Percentiles rank a stretch among this genome's conserved stretches.
These are phyloP conservation scores for Tetrapedia diversipes DNA, from an alignment of 2,888 invertebrate species.

Conservation along the genomic window DNA sequence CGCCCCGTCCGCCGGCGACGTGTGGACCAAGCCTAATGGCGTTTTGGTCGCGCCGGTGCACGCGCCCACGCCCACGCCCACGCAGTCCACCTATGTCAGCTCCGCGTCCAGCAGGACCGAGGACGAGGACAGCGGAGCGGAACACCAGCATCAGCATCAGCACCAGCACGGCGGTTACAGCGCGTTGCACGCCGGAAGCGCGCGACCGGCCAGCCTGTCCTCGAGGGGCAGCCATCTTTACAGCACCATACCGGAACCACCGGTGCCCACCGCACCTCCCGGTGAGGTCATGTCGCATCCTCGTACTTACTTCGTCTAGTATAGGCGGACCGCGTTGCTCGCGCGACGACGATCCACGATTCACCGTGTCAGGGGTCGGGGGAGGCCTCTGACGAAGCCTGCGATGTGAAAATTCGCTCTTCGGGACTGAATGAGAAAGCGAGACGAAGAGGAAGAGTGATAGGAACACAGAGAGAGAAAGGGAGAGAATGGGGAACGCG, in stretches of 20 bases:
- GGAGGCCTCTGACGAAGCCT: conserved; percentile 18
- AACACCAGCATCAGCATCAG: conserved; percentile 84
- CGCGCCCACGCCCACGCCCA: conserved; percentile 86
- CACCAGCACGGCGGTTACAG: conserved; percentile 84
- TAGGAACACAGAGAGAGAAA: background rate
- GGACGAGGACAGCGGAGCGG: conserved; percentile 86
- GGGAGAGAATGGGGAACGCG: background rate
- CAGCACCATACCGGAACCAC: conserved; percentile 81
- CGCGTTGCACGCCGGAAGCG: conserved; percentile 74
- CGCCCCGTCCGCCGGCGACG: conserved; percentile 88
- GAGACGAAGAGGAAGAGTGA: background rate
- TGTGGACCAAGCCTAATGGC: conserved; percentile 86
- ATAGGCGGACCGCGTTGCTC: conserved; percentile 43
- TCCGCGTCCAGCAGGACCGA: conserved; percentile 85
- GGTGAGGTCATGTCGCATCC: conserved; percentile 72
- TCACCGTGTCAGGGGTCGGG: conserved; percentile 26
- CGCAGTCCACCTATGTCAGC: conserved; percentile 87
- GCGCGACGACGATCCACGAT: conserved; percentile 42
- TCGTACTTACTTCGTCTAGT: conserved; percentile 81
- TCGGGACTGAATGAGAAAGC: background rate
- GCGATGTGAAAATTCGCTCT: conserved; percentile 25
- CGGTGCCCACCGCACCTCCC: conserved; percentile 72
- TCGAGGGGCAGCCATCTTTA: conserved; percentile 81
- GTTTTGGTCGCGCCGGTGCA: conserved; percentile 82
- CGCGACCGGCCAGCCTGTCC: conserved; percentile 78